Base-by-base conservation (phyloP, 2,888 invertebrate genomes). In the Rambutsinella grinnellia region DNA sequence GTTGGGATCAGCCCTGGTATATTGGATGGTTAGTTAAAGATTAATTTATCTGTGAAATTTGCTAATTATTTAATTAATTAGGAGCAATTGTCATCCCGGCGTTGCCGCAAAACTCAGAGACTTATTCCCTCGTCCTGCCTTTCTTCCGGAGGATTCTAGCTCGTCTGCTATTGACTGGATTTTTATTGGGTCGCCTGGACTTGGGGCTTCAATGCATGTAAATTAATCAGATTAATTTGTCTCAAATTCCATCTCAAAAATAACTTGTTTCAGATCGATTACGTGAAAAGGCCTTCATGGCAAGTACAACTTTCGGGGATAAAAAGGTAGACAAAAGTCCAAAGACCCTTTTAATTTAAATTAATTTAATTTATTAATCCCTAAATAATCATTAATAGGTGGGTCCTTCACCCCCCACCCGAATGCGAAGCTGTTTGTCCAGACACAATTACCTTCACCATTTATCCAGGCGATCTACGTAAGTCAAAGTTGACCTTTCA, bases 211-310 rank as follows among this genome's bases (percentile, higher is more conserved):
- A 74, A 93, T 96, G 93, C 96, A 96, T 89, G 94, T 94, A 89
- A 89, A 26, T 27, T n/a, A 8, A 26, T 15, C 19, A 10, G n/a
- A n/a, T n/a, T n/a, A n/a, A n/a, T n/a, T n/a, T n/a, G n/a, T n/a
- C n/a, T n/a, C n/a, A n/a, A n/a, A n/a, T n/a, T n/a, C n/a, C n/a
- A n/a, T n/a, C n/a, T n/a, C n/a, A n/a, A n/a, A n/a, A n/a, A n/a
- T n/a, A n/a, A n/a, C 15, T 53, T 49, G 19, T 80, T 89, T 58
- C 86, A 96, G 96, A 87, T 96, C 86, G 96, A 96, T 87, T 95
- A 94, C 86, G 96, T 96, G 82, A 92, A 93, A 82, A 90, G 96
- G 77, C 89, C 96, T 28, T 95, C 96, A 90, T 96, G 96, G 96
- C 96, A 96, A 87, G 96, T 95, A 2, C 96, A 96, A 88, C 89